Evolutionary conservation across 2,113 vertebrate species (phyloP), one percentile per base, ranked within the genome.

Genomic region (Xerus inauris): DNA sequence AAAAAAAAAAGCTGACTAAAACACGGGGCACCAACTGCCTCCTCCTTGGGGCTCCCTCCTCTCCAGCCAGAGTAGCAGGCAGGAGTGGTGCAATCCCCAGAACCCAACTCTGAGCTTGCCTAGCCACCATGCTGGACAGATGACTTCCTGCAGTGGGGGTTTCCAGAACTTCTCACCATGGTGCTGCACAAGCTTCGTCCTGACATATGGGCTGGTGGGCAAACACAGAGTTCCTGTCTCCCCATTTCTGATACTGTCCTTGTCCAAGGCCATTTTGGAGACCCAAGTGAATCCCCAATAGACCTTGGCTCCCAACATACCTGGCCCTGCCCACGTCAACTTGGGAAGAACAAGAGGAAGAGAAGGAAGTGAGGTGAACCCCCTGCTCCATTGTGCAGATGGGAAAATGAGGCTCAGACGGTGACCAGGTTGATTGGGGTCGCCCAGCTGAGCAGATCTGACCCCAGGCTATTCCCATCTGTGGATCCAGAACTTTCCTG

Each of bases 61-160:
- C 0, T 51, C 54, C 19, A 38, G 20, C 14, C 57, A 32, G 5
- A 8, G 5, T 59, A 20, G 35, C 7, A 3, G 24, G n/a, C 2
- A 1, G 59, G 40, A n/a, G 22, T 7, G 0, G 12, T 1, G 0
- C 12, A 17, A 45, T 6, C 81, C 71, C 64, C 45, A 49, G 75
- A 86, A 26, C 13, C 57, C 28, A 40, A 28, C 12, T n/a, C 69
- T 2, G 45, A 13, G 47, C 30, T 17, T 17, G 9, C 38, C 4
- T 13, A 62, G 45, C 54, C 38, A 4, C 84, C 54, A 5, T 2
- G n/a, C 3, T 2, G 13, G 49, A 19, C 42, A 16, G 1, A 0
- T 5, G 67, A 10, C 28, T 42, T 35, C 0, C 1, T 12, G 45
- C 7, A 4, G 0, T 0, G 5, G 20, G 51, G 8, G 0, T 57